Conservation (phyloP, 2,888 invertebrate species). For the Clunio marinus region DNA sequence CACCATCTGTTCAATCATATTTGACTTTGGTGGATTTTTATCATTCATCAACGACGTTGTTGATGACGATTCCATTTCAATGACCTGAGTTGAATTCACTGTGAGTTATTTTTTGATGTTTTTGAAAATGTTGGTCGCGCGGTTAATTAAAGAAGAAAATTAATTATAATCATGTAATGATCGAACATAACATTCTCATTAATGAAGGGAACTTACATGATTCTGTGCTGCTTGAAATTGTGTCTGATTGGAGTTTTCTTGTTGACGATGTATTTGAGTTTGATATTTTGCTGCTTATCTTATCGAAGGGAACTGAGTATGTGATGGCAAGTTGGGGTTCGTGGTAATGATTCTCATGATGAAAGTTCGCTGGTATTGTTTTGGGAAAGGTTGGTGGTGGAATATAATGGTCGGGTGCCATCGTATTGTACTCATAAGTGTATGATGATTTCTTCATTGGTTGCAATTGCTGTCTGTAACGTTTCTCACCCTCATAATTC, state of each 20-base stretch:
- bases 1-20: slow-evolving; percentile 54
- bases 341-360: slow-evolving; percentile 38
- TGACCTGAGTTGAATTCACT: slow-evolving; percentile 78
- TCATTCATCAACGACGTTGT: slow-evolving; percentile 30
- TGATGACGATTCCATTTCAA: slow-evolving; percentile 59
- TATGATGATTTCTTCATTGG: slow-evolving; percentile 31
- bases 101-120: slow-evolving; percentile 45
- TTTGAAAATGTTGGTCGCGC: background rate
- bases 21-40: slow-evolving; percentile 45
- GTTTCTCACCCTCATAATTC: slow-evolving; percentile 34
- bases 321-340: slow-evolving; percentile 36
- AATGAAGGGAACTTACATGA: slow-evolving; percentile 39
- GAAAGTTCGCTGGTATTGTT: background rate
- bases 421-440: slow-evolving; percentile 34
- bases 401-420: slow-evolving; percentile 25
- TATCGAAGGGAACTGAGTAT: slow-evolving; percentile 38
- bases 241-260: slow-evolving; percentile 32
- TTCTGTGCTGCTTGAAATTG: slow-evolving; percentile 38
- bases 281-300: slow-evolving; percentile 29
- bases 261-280: slow-evolving; percentile 38
- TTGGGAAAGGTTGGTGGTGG: background rate
- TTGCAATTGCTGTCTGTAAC: slow-evolving; percentile 28
- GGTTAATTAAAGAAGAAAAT: background rate
- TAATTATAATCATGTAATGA: background rate
- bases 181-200: background rate